phyloP scores from a whole-genome alignment of 2,797 vertebrate genomes.

The Sebastiscus tertius region DNA sequence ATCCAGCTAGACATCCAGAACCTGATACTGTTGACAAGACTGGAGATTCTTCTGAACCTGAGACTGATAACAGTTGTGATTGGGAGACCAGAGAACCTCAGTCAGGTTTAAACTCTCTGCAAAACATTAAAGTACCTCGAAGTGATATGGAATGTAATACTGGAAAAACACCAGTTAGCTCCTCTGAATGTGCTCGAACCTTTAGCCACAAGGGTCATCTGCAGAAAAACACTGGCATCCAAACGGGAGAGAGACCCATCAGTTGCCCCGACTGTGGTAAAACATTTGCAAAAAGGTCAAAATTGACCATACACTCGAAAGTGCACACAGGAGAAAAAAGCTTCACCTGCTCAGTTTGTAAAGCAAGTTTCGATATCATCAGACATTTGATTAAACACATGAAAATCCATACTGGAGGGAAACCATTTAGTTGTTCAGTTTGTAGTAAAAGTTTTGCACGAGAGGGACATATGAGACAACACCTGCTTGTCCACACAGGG shows the following conservation, averaged over 20 bases:
- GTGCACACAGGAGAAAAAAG: conserved; percentile 3
- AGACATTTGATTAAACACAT: background rate
- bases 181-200: background rate
- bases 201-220: background rate
- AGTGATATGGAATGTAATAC: background rate
- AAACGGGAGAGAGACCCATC: background rate
- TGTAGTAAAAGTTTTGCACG: background rate
- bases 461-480: too few relatives aligned
- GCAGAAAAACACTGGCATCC: too few relatives aligned
- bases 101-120: background rate
- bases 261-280: background rate
- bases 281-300: background rate
- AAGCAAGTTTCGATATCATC: background rate
- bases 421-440: background rate
- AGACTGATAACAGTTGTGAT: too few relatives aligned
- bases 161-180: background rate
- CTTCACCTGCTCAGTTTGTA: background rate
- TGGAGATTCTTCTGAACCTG: too few relatives aligned
- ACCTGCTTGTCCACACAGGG: too few relatives aligned
- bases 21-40: too few relatives aligned
- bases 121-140: background rate
- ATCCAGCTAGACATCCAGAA: too few relatives aligned
- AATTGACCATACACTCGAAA: background rate
- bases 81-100: too few relatives aligned
- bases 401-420: background rate